Evolutionary conservation across 1,140 invertebrate species (phyloP).

Genomic region (Zelostemma sp.): DNA sequence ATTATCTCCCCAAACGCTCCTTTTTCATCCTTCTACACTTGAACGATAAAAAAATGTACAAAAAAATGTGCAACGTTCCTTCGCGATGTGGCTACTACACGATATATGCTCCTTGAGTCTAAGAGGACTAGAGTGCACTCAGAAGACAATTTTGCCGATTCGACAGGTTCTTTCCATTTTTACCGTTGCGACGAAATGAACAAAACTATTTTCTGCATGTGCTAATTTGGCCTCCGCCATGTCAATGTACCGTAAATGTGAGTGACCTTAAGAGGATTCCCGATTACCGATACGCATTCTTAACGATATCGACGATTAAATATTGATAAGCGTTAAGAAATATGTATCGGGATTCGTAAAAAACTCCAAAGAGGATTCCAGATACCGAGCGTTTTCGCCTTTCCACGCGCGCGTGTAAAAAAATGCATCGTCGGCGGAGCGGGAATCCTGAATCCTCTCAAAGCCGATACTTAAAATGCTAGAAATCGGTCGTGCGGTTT

Average conservation of each 20-base stretch:
- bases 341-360: too few relatives aligned
- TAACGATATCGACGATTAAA: too few relatives aligned
- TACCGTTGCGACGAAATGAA: slow-evolving; percentile 14
- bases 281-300: neutral
- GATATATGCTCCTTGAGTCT: slow-evolving; percentile 51
- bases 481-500: slow-evolving; percentile 4
- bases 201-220: slow-evolving; percentile 44
- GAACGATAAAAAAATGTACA: slow-evolving; percentile 50
- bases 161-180: slow-evolving; percentile 9
- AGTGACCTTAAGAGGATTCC: neutral
- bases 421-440: neutral
- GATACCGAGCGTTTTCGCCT: too few relatives aligned
- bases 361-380: too few relatives aligned
- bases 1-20: slow-evolving; percentile 40
- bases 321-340: slow-evolving; percentile 3
- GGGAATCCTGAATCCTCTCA: slow-evolving; percentile 4
- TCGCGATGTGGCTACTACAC: slow-evolving; percentile 43
- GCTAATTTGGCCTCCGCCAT: slow-evolving; percentile 38
- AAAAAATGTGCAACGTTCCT: slow-evolving; percentile 52
- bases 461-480: slow-evolving; percentile 36
- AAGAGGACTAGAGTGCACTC: slow-evolving; percentile 53
- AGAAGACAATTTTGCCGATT: slow-evolving; percentile 49
- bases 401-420: neutral
- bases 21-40: slow-evolving; percentile 36
- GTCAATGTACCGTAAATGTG: slow-evolving; percentile 26